phyloP scores from a whole-genome alignment of 2,888 invertebrate genomes.

The Microlaimidae sp. region DNA sequence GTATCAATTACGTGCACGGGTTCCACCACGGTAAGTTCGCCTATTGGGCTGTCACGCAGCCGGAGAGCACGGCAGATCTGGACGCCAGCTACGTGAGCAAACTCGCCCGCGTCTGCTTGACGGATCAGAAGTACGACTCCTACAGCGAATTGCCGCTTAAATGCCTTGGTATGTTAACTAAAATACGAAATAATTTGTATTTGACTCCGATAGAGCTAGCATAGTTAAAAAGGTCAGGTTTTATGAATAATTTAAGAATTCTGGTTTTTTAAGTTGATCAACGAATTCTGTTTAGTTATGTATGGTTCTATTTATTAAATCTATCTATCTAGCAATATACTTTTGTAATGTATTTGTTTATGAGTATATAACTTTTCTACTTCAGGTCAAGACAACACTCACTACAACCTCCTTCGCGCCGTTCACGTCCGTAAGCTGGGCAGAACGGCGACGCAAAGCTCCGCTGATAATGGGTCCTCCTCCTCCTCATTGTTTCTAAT shows the following conservation, averaged over 20 bases:
- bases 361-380: too few species aligned
- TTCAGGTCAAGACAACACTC: constrained; percentile 38
- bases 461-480: constrained; percentile 24
- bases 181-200: too few species aligned
- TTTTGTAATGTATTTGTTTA: too few species aligned
- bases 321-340: too few species aligned
- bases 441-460: constrained; percentile 38
- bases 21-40: constrained; percentile 38
- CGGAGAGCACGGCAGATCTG: not conserved
- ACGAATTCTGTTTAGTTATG: too few species aligned
- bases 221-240: too few species aligned
- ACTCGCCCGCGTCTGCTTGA: constrained; percentile 38
- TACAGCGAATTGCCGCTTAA: constrained; percentile 43
- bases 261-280: too few species aligned
- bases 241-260: too few species aligned
- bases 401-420: constrained; percentile 36
- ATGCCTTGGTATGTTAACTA: constrained; percentile 33
- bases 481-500: constrained; percentile 20
- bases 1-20: constrained; percentile 35
- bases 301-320: too few species aligned
- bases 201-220: too few species aligned
- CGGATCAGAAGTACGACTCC: constrained; percentile 37
- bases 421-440: constrained; percentile 57
- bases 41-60: constrained; percentile 38
- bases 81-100: constrained; percentile 28